Evolutionary conservation across 2,797 vertebrate species (phyloP).

Genomic region (Hypotaenidia philippensis): DNA sequence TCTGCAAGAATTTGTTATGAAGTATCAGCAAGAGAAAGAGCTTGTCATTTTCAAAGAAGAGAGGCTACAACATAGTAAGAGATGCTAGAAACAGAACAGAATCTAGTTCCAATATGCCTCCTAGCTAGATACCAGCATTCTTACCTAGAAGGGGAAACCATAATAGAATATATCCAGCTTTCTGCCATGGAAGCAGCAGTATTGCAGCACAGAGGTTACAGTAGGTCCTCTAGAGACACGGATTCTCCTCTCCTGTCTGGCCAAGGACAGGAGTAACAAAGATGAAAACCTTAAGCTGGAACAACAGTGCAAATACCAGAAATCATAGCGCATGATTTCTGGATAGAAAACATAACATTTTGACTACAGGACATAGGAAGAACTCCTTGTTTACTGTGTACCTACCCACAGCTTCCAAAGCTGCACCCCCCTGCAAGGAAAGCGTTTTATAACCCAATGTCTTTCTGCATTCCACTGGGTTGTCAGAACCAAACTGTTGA

Average conservation of each 20-base stretch:
- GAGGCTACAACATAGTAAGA: neutral
- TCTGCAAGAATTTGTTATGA: neutral
- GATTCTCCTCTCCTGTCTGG: neutral
- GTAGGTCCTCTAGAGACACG: neutral
- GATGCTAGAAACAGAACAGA: too few relatives aligned
- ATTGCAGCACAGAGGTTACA: neutral
- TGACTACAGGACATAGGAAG: neutral
- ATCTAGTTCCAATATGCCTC: neutral
- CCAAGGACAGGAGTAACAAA: neutral
- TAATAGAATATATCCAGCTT: neutral
- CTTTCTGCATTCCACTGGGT: constrained; percentile 2
- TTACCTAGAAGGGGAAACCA: neutral
- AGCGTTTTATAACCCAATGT: neutral
- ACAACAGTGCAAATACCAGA: neutral
- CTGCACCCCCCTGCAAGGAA: neutral
- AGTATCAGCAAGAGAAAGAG: neutral
- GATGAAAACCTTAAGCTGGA: neutral
- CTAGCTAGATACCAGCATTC: neutral
- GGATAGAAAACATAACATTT: neutral
- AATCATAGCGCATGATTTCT: neutral
- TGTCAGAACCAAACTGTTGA: constrained; percentile 51
- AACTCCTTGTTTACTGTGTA: neutral
- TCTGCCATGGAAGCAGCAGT: neutral
- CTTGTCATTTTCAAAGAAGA: neutral
- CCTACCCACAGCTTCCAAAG: neutral